Evolutionary conservation across 2,113 vertebrate species (phyloP).

Genomic region (Lycaon pictus): DNA sequence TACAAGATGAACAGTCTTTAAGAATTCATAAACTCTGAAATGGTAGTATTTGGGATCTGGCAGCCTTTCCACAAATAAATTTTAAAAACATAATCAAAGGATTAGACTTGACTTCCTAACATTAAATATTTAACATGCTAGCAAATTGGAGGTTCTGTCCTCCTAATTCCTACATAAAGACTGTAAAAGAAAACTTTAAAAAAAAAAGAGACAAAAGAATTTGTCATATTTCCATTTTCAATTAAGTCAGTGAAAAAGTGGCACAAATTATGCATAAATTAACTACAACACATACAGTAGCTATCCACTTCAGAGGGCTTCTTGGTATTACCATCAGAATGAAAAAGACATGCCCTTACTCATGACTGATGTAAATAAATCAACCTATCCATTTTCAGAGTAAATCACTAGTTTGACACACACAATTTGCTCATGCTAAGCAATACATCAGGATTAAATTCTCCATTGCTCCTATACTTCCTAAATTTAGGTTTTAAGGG

Average conservation of each 20-base stretch:
- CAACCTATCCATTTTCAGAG: background rate
- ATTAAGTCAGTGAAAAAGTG: constrained; percentile 35
- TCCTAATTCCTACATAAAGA: constrained; percentile 71
- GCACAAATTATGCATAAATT: constrained; percentile 69
- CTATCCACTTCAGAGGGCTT: constrained; percentile 55
- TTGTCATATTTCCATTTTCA: constrained; percentile 62
- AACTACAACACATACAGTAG: constrained; percentile 56
- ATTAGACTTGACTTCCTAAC: constrained; percentile 86
- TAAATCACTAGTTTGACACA: constrained; percentile 36
- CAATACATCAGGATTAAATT: constrained; percentile 13
- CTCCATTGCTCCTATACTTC: background rate
- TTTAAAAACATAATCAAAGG: constrained; percentile 89
- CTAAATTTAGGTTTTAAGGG: background rate
- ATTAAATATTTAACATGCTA: constrained; percentile 87
- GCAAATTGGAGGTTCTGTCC: constrained; percentile 77
- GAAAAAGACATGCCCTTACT: constrained; percentile 14
- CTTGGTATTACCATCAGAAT: constrained; percentile 41
- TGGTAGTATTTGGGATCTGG: constrained; percentile 85
- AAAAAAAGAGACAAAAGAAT: constrained; percentile 79
- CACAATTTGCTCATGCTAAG: background rate
- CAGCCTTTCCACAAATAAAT: constrained; percentile 88
- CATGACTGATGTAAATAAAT: background rate
- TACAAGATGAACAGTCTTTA: constrained; percentile 85
- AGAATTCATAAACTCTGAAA: constrained; percentile 89
- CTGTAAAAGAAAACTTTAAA: constrained; percentile 59